phyloP scores from a whole-genome alignment of 1,140 invertebrate species.

The Vollenhovia emeryi region DNA sequence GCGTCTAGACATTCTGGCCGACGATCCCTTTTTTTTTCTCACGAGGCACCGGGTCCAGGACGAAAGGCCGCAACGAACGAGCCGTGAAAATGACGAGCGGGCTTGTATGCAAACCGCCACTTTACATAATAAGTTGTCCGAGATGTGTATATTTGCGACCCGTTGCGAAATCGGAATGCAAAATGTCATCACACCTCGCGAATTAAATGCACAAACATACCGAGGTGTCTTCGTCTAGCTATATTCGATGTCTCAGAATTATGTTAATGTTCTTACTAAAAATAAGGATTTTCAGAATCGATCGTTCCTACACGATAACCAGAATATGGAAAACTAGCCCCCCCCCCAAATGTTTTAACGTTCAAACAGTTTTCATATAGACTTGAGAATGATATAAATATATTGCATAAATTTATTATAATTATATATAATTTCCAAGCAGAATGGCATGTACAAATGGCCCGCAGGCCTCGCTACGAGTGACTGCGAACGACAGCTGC shows the following conservation, averaged over 20 bases:
- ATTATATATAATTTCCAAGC: neutral
- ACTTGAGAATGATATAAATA: too few species aligned
- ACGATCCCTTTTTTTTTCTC: constrained; percentile 80
- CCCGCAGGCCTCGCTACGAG: constrained; percentile 4
- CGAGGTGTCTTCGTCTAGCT: neutral
- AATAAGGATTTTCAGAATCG: neutral
- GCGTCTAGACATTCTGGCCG: constrained; percentile 73
- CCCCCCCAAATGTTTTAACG: too few species aligned
- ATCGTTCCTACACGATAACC: neutral
- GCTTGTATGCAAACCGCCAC: constrained; percentile 80
- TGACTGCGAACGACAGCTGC: constrained; percentile 67
- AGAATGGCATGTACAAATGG: neutral
- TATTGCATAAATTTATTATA: neutral
- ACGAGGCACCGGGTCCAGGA: constrained; percentile 69
- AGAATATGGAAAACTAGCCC: neutral
- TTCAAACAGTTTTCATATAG: too few species aligned
- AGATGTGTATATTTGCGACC: constrained; percentile 66
- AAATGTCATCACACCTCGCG: neutral
- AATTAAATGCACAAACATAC: neutral
- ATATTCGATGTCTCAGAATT: neutral
- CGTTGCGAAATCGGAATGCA: constrained; percentile 6
- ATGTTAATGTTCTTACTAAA: neutral
- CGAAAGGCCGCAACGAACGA: constrained; percentile 77
- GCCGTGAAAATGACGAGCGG: constrained; percentile 80
- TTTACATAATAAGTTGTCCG: constrained; percentile 28